Evolutionary conservation across 2,113 vertebrate genomes (phyloP).

Genomic region (Muntiacus reevesi): DNA sequence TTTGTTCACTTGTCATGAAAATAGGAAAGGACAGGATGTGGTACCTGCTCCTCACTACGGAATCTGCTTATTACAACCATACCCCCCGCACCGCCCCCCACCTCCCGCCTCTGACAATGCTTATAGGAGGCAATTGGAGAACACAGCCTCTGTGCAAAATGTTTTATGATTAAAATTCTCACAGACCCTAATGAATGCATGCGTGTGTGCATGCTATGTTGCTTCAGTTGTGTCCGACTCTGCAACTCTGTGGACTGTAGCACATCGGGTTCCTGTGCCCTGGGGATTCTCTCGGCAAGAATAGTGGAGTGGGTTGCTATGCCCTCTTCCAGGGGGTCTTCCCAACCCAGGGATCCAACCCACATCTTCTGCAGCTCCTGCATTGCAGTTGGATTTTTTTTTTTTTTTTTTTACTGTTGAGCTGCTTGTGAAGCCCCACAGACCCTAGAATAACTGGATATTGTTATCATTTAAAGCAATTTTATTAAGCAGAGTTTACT

Average conservation of each 20-base stretch:
- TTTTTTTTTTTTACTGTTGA: not conserved
- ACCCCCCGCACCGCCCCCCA: not conserved
- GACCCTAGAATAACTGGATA: not conserved
- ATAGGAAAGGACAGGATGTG: not conserved
- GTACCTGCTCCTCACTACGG: not conserved
- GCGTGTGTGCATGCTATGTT: not conserved
- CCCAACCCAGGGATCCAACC: not conserved
- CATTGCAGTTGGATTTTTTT: not conserved
- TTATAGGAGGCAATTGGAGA: not conserved
- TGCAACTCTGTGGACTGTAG: not conserved
- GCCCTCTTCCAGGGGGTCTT: not conserved
- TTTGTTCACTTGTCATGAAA: not conserved
- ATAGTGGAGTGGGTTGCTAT: not conserved
- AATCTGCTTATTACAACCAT: not conserved
- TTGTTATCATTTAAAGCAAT: not conserved
- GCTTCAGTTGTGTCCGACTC: not conserved
- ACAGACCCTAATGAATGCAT: not conserved
- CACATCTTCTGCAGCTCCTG: not conserved
- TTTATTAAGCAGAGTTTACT: not conserved
- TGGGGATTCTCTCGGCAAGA: not conserved
- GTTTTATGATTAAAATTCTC: not conserved
- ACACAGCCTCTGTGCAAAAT: not conserved
- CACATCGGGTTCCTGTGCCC: not conserved
- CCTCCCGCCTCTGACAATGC: not conserved
- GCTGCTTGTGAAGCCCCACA: not conserved